Conservation (phyloP, 2,888 invertebrate species). For the Chouioia cunea region DNA sequence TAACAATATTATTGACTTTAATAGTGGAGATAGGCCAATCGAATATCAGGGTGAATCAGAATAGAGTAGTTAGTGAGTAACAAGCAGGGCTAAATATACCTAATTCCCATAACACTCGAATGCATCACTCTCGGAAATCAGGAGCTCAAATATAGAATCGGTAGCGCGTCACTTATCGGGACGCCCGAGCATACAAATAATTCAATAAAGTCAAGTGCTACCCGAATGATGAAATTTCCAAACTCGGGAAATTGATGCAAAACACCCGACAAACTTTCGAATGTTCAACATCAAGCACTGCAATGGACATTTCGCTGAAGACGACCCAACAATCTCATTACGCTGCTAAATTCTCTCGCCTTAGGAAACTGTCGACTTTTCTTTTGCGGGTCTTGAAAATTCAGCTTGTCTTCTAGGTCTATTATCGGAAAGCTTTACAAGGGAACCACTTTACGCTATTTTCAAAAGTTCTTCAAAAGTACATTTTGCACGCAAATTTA, state of each 20-base stretch:
- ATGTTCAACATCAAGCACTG: no score
- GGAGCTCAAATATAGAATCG: slow-evolving; percentile 2
- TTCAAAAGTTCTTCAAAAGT: slow-evolving; percentile 1
- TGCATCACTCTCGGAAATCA: neutral
- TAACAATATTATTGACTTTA: no score
- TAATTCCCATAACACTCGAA: slow-evolving; percentile 22
- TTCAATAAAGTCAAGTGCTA: slow-evolving; percentile 4
- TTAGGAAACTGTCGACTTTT: neutral
- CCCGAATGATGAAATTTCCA: slow-evolving; percentile 6
- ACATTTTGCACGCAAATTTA: neutral
- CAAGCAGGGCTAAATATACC: neutral
- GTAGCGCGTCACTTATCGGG: neutral
- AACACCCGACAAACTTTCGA: neutral
- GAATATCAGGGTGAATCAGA: no score
- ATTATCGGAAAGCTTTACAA: slow-evolving; percentile 5
- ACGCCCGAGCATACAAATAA: slow-evolving; percentile 12
- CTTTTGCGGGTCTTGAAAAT: no score
- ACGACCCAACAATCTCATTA: neutral
- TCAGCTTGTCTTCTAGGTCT: no score
- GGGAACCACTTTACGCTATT: slow-evolving; percentile 9
- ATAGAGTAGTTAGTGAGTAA: neutral
- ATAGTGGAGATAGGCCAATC: no score
- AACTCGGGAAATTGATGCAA: neutral
- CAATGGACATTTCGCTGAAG: no score
- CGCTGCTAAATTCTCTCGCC: neutral